Evolutionary conservation across 2,888 invertebrate species (phyloP).

Genomic region (Latrodectus elegans): DNA sequence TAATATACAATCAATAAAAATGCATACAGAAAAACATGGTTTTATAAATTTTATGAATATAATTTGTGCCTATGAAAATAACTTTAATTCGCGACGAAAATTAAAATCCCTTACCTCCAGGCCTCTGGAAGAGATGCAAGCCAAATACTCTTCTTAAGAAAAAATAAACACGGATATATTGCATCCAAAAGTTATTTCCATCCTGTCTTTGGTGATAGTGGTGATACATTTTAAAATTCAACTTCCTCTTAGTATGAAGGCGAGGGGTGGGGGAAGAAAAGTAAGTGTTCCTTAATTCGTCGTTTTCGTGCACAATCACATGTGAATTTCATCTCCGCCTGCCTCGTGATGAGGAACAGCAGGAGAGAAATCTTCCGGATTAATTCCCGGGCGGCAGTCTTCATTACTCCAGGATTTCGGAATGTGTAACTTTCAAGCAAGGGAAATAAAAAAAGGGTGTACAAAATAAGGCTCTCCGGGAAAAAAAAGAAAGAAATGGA

Average conservation of each 20-base stretch:
- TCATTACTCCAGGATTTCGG: conserved; percentile 14
- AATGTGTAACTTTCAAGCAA: not conserved
- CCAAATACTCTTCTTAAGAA: too few species aligned
- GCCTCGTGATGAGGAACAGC: not conserved
- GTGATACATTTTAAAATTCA: not conserved
- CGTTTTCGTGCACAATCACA: conserved; percentile 18
- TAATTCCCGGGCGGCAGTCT: conserved; percentile 1
- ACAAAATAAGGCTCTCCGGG: not conserved
- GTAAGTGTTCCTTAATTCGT: conserved; percentile 6
- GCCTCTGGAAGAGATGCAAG: too few species aligned
- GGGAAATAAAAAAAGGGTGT: not conserved
- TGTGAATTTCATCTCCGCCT: conserved; percentile 12
- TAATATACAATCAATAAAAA: too few species aligned
- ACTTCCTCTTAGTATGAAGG: not conserved
- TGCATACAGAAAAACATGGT: too few species aligned
- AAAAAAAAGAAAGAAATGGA: not conserved
- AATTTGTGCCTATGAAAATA: too few species aligned
- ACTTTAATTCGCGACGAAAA: too few species aligned
- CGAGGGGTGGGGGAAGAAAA: not conserved
- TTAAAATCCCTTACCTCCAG: too few species aligned
- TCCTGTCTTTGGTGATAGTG: too few species aligned
- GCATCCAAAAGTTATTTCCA: too few species aligned
- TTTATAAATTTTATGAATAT: too few species aligned
- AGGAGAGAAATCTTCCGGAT: not conserved
- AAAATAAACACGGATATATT: too few species aligned